Evolutionary conservation across 2,113 vertebrate genomes (phyloP), one percentile per base, ranked within the genome.

Genomic region (Toxotes chatareus): DNA sequence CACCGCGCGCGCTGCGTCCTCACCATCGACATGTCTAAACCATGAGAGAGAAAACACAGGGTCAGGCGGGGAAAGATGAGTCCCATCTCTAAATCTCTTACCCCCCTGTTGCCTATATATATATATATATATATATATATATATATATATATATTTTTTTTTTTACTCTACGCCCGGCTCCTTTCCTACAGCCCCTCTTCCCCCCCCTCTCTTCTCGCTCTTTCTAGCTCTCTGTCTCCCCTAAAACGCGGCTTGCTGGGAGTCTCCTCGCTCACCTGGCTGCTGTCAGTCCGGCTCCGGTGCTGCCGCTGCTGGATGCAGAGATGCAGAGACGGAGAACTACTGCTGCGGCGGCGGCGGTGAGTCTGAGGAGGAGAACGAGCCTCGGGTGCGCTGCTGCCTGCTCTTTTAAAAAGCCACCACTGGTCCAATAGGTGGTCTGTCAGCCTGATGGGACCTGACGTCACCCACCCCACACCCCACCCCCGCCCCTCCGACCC

Each of bases 391-490:
- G 47, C 56, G 73, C 80, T 46, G 86, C 83, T 88, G 88, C 71
- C 73, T 81, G 80, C 87, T 86, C 89, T 87, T 92, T 93, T 93
- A 91, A 94, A 94, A 92, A 92, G 85, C 89, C 66, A 84, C 83
- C 89, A 14, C 67, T 80, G 77, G 76, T 90, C 91, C 93, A 94
- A 94, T 93, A 91, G 90, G 93, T 91, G 91, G 73, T 79, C 90
- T 80, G 86, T 51, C 67, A 79, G 83, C 82, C 67, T 72, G 83
- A 85, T 78, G 86, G 90, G 90, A 27, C 81, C 75, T 93, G 93
- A 94, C 92, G 93, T 94, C 91, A 93, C 63, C 79, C 23, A 40
- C 57, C 34, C 60, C 46, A 21, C 19, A 23, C 51, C n/a, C 46
- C 19, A 16, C 60, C 27, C 47, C 19, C 66, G 65, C 62, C 27